phyloP scores from a whole-genome alignment of 2,797 vertebrate genomes.

The Parotocinclus haroldoi region DNA sequence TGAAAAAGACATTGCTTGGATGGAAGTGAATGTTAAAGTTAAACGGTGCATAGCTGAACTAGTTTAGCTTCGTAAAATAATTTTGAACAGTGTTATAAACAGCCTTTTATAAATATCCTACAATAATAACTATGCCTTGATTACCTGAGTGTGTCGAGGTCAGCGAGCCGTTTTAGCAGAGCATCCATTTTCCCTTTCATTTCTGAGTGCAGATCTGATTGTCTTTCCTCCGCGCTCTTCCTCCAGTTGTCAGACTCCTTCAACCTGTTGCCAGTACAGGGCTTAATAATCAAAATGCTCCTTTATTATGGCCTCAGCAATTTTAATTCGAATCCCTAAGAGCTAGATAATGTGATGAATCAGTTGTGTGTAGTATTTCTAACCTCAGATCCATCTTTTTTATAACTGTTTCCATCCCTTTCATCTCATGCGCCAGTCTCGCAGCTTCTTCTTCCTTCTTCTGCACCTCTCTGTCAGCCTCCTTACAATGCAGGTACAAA shows the following conservation, averaged over 20 bases:
- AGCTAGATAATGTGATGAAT: background rate
- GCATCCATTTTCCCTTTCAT: slow-evolving; percentile 72
- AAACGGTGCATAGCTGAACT: no score
- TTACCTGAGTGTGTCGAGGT: slow-evolving; percentile 84
- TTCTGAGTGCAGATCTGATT: slow-evolving; percentile 77
- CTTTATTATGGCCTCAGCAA: background rate
- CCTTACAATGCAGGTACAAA: slow-evolving; percentile 66
- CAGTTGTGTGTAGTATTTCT: background rate
- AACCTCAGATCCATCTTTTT: slow-evolving; percentile 81
- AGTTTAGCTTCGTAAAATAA: no score
- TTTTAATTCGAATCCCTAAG: no score
- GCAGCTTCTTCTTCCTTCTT: slow-evolving; percentile 80
- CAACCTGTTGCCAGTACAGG: slow-evolving; percentile 63
- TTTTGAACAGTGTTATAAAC: no score
- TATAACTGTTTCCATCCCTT: slow-evolving; percentile 80
- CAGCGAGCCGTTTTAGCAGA: slow-evolving; percentile 79
- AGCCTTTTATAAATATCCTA: no score
- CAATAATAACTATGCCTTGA: background rate
- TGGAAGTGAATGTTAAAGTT: no score
- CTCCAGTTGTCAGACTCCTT: slow-evolving; percentile 76
- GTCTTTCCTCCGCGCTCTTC: slow-evolving; percentile 74
- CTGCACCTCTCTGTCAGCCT: slow-evolving; percentile 75
- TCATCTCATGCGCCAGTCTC: slow-evolving; percentile 84
- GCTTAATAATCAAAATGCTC: background rate
- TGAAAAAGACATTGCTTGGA: no score